Evolutionary conservation across 2,113 vertebrate species (phyloP).

Genomic region (Andinoacara biseriatus): DNA sequence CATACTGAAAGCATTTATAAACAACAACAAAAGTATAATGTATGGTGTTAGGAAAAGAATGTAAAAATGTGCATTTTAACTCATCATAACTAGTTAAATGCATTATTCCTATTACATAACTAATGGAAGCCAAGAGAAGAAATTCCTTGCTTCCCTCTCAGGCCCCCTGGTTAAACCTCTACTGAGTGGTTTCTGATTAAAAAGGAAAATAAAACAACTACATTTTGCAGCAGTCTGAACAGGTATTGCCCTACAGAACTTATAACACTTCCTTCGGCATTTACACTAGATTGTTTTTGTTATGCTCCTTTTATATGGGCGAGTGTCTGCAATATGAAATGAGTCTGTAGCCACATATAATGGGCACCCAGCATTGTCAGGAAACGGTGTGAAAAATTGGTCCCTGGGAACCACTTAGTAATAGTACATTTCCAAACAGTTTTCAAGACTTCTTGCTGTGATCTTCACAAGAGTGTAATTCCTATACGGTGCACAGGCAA

Average conservation of each 20-base stretch:
- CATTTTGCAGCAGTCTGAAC: not conserved
- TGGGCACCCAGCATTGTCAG: conserved; percentile 9
- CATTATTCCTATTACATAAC: not conserved
- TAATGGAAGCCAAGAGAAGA: conserved; percentile 10
- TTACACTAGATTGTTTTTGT: not conserved
- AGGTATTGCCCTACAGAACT: not conserved
- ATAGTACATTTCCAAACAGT: conserved; percentile 21
- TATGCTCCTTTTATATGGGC: not conserved
- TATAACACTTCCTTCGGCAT: not conserved
- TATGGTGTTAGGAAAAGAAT: not conserved
- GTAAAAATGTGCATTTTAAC: not conserved
- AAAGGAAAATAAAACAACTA: not conserved
- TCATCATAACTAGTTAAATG: not conserved
- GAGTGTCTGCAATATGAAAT: conserved; percentile 17
- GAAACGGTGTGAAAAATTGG: not conserved
- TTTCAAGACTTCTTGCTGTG: conserved; percentile 32
- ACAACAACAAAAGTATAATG: not conserved
- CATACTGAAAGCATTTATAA: not conserved
- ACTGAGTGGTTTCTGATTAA: conserved; percentile 8
- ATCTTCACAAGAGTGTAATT: not conserved
- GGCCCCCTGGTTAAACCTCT: not conserved
- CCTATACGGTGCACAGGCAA: not conserved
- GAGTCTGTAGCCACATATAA: conserved; percentile 14
- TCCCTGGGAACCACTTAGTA: not conserved
- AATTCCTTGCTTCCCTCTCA: not conserved